Evolutionary conservation across 2,797 vertebrate species (phyloP).

Genomic region (Zenarchopterus dispar): DNA sequence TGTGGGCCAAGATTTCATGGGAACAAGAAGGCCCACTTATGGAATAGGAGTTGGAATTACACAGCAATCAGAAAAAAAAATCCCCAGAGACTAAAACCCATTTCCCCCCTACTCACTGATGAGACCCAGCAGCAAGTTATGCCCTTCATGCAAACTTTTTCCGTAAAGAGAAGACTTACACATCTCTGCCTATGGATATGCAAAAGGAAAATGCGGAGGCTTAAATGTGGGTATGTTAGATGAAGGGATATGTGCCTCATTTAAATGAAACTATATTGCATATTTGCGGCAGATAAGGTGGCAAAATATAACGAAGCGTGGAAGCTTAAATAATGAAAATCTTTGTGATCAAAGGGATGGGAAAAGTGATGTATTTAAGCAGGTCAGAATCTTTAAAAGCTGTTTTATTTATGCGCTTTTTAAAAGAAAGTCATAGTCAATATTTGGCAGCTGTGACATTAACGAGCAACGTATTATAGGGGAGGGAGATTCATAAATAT

Average conservation of each 20-base stretch:
- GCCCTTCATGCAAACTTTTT: conserved; percentile 60
- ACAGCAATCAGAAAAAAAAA: conserved; percentile 78
- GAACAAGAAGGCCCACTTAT: conserved; percentile 64
- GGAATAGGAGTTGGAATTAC: conserved; percentile 71
- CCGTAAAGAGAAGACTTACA: conserved; percentile 64
- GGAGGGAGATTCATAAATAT: conserved; percentile 95
- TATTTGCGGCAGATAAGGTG: conserved; percentile 69
- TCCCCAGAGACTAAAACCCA: conserved; percentile 74
- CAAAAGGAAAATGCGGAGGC: conserved; percentile 30
- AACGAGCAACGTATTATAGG: conserved; percentile 91
- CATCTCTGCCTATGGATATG: conserved; percentile 55
- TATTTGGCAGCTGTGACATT: conserved; percentile 96
- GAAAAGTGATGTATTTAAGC: conserved; percentile 85
- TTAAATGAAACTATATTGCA: conserved; percentile 76
- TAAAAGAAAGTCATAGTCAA: conserved; percentile 84
- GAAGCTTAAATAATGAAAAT: conserved; percentile 77
- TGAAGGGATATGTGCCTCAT: conserved; percentile 60
- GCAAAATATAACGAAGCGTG: conserved; percentile 60
- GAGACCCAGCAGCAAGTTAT: conserved; percentile 74
- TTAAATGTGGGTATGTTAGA: conserved; percentile 48
- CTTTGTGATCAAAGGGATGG: conserved; percentile 78
- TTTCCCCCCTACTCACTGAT: conserved; percentile 74
- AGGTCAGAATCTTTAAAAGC: conserved; percentile 89
- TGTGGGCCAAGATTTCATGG: conserved; percentile 76
- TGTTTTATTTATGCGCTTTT: conserved; percentile 95